A percentile compares a stretch with the other conserved stretches of the same genome.
These are phyloP conservation scores for Zenarchopterus dispar DNA, from an alignment of 2,797 vertebrate species.

Conservation along the genomic window DNA sequence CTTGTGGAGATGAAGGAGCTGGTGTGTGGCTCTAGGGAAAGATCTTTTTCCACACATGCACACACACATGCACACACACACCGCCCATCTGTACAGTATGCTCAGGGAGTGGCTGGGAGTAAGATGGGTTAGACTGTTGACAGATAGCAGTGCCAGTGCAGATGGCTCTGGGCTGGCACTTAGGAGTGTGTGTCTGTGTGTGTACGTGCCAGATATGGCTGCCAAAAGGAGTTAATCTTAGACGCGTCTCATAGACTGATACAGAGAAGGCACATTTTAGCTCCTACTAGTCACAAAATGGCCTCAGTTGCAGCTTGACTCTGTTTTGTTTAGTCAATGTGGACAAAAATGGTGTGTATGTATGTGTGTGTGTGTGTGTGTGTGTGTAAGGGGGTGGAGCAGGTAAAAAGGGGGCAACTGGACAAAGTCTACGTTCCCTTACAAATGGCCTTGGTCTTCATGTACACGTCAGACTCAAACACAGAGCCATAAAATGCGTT, in stretches of 20 bases:
- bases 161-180: constrained; percentile 65
- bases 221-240: constrained; percentile 58
- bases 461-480: constrained; percentile 43
- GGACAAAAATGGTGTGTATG: constrained; percentile 42
- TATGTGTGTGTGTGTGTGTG: constrained; percentile 43
- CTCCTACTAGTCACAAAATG: constrained; percentile 62
- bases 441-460: constrained; percentile 78
- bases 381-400: constrained; percentile 57
- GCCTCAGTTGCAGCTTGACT: constrained; percentile 48
- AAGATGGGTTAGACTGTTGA: constrained; percentile 52
- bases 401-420: constrained; percentile 65
- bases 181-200: constrained; percentile 31
- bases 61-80: constrained; percentile 27
- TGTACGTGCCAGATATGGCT: constrained; percentile 34
- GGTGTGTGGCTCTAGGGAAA: constrained; percentile 12
- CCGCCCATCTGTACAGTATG: constrained; percentile 37
- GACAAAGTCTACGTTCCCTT: constrained; percentile 84
- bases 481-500: constrained; percentile 17
- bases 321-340: constrained; percentile 47
- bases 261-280: constrained; percentile 52
- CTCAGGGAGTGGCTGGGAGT: constrained; percentile 42
- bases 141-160: constrained; percentile 55
- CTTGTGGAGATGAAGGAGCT: constrained; percentile 25
- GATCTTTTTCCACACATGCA: constrained; percentile 16
- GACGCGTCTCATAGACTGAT: constrained; percentile 46